Conservation (phyloP, 1,140 invertebrate genomes). For the Zaprionus ghesquierei region DNA sequence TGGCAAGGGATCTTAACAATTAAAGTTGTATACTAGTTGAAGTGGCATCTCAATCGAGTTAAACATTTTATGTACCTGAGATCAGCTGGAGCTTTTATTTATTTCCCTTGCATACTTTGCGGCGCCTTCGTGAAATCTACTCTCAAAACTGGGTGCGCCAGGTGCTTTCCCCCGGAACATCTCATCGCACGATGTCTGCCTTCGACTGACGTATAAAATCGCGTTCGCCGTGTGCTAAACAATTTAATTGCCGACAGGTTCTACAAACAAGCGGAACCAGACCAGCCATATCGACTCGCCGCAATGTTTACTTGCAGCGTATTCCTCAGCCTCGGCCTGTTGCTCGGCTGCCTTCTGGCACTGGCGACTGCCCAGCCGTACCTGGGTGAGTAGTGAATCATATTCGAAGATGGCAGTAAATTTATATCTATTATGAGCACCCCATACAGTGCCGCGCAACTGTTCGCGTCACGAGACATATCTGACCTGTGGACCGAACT, state of each 20-base stretch:
- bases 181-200: not conserved
- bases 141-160: not conserved
- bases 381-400: slow-evolving; percentile 35
- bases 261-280: slow-evolving; percentile 1
- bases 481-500: slow-evolving; percentile 83
- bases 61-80: no score
- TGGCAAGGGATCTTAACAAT: no score
- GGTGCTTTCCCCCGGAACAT: slow-evolving; percentile 22
- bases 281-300: not conserved
- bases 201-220: slow-evolving; percentile 10
- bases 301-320: not conserved
- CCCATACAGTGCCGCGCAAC: slow-evolving; percentile 38
- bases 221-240: slow-evolving; percentile 9
- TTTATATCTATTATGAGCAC: not conserved
- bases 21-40: no score
- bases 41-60: no score
- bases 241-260: slow-evolving; percentile 21
- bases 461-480: slow-evolving; percentile 75
- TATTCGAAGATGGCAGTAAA: not conserved
- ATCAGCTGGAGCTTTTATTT: no score
- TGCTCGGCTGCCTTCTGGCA: slow-evolving; percentile 25
- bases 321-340: not conserved
- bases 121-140: not conserved
- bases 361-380: slow-evolving; percentile 20
- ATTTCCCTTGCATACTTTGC: not conserved